Evolutionary conservation across 2,113 vertebrate genomes (phyloP), one percentile per base, ranked within the genome.

Genomic region (Tenebrosternarchus preto): DNA sequence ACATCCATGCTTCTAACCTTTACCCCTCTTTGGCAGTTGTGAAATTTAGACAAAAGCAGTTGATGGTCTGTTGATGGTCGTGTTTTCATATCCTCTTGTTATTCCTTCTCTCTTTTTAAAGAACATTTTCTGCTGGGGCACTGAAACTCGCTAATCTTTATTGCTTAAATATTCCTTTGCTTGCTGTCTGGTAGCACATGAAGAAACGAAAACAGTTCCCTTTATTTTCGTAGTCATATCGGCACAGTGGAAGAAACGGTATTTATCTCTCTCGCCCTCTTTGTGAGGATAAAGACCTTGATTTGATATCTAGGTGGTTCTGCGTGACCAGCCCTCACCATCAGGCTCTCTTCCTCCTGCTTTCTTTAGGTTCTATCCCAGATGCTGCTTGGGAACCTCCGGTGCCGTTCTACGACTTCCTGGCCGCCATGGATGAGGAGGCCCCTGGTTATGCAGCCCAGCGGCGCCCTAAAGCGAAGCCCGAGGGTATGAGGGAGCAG

Each of bases 341-440:
- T 36, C 33, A 36, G 72, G 1, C 61, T 36, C 27, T 71, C 31
- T 27, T 56, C 9, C 11, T 2, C 25, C 39, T 85, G 12, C 2
- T 61, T 50, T 75, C 12, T 85, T 27, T 75, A 99, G 97, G 92
- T 76, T 84, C 85, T 80, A 88, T 98, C 86, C 89, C 92, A 5
- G 92, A 91, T 19, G 90, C 92, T 15, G 88, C 91, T 19, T 97
- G 96, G 96, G 92, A 87, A 63, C 95, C 97, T 8, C 88, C 92
- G 3, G 91, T 92, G 31, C 91, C 95, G 0, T 94, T 96, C 39
- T 95, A 94, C 0, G 83, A 98, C 86, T 98, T 98, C 84, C 93
- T 99, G 17, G 91, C 89, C 64, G 88, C 95, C 91, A 97, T 98
- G 93, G 96, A 96, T 76, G 82, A 77, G 0, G 64, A 93, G 0